Evolutionary conservation across 1,140 invertebrate species (phyloP), one percentile per base, ranked within the genome.

Genomic region (Drosophila busckii): DNA sequence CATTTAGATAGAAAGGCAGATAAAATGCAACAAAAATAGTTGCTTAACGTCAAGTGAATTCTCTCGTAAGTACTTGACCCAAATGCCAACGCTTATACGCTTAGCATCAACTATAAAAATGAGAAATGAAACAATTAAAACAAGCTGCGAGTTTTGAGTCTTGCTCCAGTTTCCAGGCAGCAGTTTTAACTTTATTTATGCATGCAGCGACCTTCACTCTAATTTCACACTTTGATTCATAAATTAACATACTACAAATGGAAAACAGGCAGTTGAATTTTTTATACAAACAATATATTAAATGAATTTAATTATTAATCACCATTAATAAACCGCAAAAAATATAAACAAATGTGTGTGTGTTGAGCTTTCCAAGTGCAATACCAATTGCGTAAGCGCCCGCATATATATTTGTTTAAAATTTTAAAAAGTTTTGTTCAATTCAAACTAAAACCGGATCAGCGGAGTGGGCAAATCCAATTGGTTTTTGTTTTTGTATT

Each of bases 151-250:
- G n/a, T n/a, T n/a, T n/a, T n/a, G n/a, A n/a, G n/a, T n/a, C n/a
- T n/a, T n/a, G n/a, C n/a, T n/a, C n/a, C n/a, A n/a, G n/a, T n/a
- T n/a, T n/a, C n/a, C n/a, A n/a, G n/a, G n/a, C n/a, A n/a, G n/a
- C n/a, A n/a, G n/a, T n/a, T n/a, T n/a, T n/a, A n/a, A n/a, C n/a
- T n/a, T n/a, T n/a, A n/a, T n/a, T n/a, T n/a, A n/a, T n/a, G n/a
- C n/a, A n/a, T n/a, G n/a, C n/a, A n/a, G 22, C 13, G 35, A 40
- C 40, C 22, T 34, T 45, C 54, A 71, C 65, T 67, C 31, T 35
- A 53, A 60, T 70, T 66, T 71, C 45, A 59, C 68, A 71, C 62
- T 61, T 67, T 23, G 69, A 34, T 67, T 56, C 49, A 73, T 62
- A 71, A 53, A 58, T 71, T 73, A 61, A 45, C 69, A 71, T 68